Evolutionary conservation across 2,113 vertebrate genomes (phyloP), one percentile per base, ranked within the genome.

Genomic region (Microtus oregoni): DNA sequence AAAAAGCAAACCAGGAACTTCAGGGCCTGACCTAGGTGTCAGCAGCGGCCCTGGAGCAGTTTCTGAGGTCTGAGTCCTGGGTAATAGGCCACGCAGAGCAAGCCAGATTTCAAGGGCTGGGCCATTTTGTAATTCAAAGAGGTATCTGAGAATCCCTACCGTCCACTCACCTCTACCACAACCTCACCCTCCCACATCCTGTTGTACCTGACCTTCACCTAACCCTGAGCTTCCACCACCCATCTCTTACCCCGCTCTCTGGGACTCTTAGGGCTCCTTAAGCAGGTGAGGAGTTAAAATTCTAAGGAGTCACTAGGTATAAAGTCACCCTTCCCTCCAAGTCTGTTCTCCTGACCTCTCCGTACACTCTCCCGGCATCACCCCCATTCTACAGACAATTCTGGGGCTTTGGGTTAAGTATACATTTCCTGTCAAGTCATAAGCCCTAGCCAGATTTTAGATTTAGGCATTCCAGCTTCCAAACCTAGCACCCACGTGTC

Each of bases 161-260:
- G 28, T 38, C 20, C 47, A 50, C 12, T 72, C 58, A 30, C 65
- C 10, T 72, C 20, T 2, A 28, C 11, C 50, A 38, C 52, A 38
- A 55, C 30, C 89, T 5, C 15, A 50, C 32, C 28, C 28, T 47
- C 52, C 47, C 7, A 44, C 65, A 50, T 14, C 47, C 72, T 35
- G 73, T 76, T 50, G 12, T 52, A 83, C 70, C 50, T 70, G 35
- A 44, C 50, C 44, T 63, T 22, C 7, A 32, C 20, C 6, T 15
- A 92, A n/a, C 50, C 65, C 82, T 77, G 77, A 70, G 44, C 24
- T 61, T 14, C 32, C 12, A 44, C 96, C 97, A 94, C 91, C 92
- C 94, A 95, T 41, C 32, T 73, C 65, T 30, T 17, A 44, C 7
- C 38, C 63, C 47, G 1, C 58, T 58, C 19, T 58, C 58, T 17